Evolutionary conservation across 2,888 invertebrate genomes (phyloP).

Genomic region (Lepidocyrtoides sp.): DNA sequence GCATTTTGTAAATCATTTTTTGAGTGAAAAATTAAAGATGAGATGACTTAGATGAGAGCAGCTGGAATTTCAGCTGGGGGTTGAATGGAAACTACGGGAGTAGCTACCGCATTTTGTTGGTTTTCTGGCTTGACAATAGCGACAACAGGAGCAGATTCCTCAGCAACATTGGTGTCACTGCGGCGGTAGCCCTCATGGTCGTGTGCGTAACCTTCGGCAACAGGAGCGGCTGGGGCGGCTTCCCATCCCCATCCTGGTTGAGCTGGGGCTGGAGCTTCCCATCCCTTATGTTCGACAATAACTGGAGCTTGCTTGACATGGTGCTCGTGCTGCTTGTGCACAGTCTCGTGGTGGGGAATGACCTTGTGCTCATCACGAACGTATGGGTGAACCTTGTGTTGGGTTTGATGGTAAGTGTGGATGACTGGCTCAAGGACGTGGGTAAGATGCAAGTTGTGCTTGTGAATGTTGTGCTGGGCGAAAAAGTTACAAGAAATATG

Average conservation of each 20-base stretch:
- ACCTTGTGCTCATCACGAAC: slow-evolving; percentile 80
- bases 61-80: slow-evolving; percentile 77
- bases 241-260: slow-evolving; percentile 71
- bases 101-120: slow-evolving; percentile 12
- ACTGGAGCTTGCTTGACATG: slow-evolving; percentile 77
- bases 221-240: slow-evolving; percentile 7
- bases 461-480: slow-evolving; percentile 80
- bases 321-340: slow-evolving; percentile 76
- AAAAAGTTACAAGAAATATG: background rate
- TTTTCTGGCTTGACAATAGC: slow-evolving; percentile 71
- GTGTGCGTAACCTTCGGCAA: slow-evolving; percentile 57
- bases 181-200: slow-evolving; percentile 77
- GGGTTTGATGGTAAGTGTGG: slow-evolving; percentile 81
- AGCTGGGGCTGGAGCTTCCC: slow-evolving; percentile 54
- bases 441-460: slow-evolving; percentile 81
- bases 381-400: slow-evolving; percentile 81
- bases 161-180: slow-evolving; percentile 73
- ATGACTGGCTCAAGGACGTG: slow-evolving; percentile 81
- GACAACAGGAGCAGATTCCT: slow-evolving; percentile 78
- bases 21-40: background rate
- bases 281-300: slow-evolving; percentile 79
- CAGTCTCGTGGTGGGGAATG: slow-evolving; percentile 79
- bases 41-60: slow-evolving; percentile 77
- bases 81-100: slow-evolving; percentile 63
- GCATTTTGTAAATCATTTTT: slow-evolving; percentile 19